Conservation (phyloP, 2,888 invertebrate genomes). For the Fabriciana adippe region DNA sequence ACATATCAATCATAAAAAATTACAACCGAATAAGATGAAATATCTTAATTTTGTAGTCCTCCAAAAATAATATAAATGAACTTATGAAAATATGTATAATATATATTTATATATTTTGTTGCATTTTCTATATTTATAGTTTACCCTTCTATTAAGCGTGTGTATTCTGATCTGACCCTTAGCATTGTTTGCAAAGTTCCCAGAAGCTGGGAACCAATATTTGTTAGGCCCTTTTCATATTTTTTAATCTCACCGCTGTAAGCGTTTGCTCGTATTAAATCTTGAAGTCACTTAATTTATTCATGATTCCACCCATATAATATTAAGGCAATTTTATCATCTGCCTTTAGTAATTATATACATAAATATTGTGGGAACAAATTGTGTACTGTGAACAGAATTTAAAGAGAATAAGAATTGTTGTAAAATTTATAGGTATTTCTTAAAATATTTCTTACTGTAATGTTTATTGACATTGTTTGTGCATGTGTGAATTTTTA, state of each 20-base stretch:
- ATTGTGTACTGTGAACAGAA: too few relatives aligned
- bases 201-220: conserved; percentile 32
- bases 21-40: too few relatives aligned
- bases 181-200: conserved; percentile 32
- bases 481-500: too few relatives aligned
- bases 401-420: too few relatives aligned
- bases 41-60: too few relatives aligned
- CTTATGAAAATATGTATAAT: too few relatives aligned
- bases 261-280: conserved; percentile 15
- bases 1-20: too few relatives aligned
- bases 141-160: conserved; percentile 22
- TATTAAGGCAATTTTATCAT: conserved; percentile 1
- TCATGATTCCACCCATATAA: background rate
- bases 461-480: too few relatives aligned
- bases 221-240: conserved; percentile 49
- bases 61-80: too few relatives aligned
- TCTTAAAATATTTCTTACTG: too few relatives aligned
- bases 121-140: conserved; percentile 6
- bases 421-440: too few relatives aligned
- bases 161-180: conserved; percentile 32
- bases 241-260: conserved; percentile 51
- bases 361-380: too few relatives aligned
- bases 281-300: conserved; percentile 14
- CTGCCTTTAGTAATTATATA: background rate
- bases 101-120: background rate